A percentile compares a stretch with the other conserved stretches of the same genome.
These are phyloP conservation scores for Seira musarum DNA, from an alignment of 2,888 invertebrate species.

Conservation along the genomic window DNA sequence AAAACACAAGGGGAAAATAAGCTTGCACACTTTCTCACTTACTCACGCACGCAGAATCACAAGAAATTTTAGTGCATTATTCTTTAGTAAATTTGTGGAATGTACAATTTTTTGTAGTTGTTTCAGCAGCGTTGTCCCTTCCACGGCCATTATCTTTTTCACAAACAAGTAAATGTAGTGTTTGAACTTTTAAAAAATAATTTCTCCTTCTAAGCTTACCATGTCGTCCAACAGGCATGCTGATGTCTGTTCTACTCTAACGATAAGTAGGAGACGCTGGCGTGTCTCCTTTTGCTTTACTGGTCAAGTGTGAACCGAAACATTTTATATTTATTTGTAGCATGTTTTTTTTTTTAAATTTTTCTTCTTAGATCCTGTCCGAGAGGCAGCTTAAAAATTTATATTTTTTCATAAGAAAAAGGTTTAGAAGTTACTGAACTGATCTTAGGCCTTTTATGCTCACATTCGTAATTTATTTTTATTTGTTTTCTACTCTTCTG, in stretches of 20 bases:
- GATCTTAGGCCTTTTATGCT: constrained; percentile 36
- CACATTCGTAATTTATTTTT: constrained; percentile 66
- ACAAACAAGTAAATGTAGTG: constrained; percentile 2
- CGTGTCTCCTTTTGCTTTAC: constrained; percentile 25
- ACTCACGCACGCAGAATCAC: no score
- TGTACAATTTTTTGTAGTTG: no score
- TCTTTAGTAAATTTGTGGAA: no score
- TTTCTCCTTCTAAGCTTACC: neutral
- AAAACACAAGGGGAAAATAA: no score
- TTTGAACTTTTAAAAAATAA: neutral
- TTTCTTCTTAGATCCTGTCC: constrained; percentile 56
- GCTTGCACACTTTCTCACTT: no score
- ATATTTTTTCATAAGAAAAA: constrained; percentile 54
- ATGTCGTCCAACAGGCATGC: no score
- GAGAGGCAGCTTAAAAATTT: constrained; percentile 67
- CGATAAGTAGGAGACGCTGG: no score
- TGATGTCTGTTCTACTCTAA: no score
- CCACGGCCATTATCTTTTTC: neutral
- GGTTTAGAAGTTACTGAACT: neutral
- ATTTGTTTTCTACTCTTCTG: constrained; percentile 62
- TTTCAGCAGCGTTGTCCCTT: no score
- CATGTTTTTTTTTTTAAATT: neutral
- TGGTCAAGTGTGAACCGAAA: constrained; percentile 29
- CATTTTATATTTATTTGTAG: constrained; percentile 23
- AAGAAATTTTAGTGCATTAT: no score